phyloP scores from a whole-genome alignment of 2,113 vertebrate species.

The Trichomycterus rosablanca region DNA sequence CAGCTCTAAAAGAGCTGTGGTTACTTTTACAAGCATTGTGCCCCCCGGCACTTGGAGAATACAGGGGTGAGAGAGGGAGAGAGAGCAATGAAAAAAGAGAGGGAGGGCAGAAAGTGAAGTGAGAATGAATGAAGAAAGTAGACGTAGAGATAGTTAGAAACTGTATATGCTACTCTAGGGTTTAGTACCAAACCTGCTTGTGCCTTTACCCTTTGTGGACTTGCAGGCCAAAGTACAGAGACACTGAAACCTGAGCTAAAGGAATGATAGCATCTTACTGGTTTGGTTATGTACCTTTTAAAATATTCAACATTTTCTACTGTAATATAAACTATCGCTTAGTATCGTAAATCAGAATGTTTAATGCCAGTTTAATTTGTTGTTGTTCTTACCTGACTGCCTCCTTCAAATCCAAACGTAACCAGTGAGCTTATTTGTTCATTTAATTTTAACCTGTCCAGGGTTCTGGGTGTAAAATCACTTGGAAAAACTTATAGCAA shows the following conservation, averaged over 20 bases:
- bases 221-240: slow-evolving; percentile 20
- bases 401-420: no score
- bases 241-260: slow-evolving; percentile 58
- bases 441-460: no score
- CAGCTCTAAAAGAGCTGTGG: slow-evolving; percentile 96
- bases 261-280: slow-evolving; percentile 50
- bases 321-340: no score
- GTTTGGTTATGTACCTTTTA: no score
- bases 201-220: slow-evolving; percentile 49
- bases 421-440: no score
- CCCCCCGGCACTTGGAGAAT: slow-evolving; percentile 85
- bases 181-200: slow-evolving; percentile 58
- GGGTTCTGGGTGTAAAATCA: no score
- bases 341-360: no score
- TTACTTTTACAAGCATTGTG: slow-evolving; percentile 84
- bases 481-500: no score
- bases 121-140: slow-evolving; percentile 33
- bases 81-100: slow-evolving; percentile 17
- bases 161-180: slow-evolving; percentile 58
- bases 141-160: slow-evolving; percentile 52
- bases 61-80: slow-evolving; percentile 52
- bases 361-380: no score
- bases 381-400: no score
- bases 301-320: no score
- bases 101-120: not conserved